Percentiles rank a stretch among this genome's conserved stretches.
Conservation (phyloP, 2,888 invertebrate species). For the Stictocephala bisonia region DNA sequence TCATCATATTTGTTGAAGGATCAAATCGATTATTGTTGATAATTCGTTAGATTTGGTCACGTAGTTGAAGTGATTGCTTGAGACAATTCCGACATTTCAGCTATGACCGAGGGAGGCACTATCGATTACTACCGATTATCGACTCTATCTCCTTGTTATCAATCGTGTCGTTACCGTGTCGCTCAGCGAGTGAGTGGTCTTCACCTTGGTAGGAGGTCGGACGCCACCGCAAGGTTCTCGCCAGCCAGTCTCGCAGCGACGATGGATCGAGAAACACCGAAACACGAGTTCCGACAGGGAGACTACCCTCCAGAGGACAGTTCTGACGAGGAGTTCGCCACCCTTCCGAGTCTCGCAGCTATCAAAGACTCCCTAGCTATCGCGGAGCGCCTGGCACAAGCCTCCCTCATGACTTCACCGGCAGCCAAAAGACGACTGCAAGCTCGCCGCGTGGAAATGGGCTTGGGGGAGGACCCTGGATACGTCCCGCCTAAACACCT, state of each 20-base stretch:
- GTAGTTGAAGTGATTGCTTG: no score
- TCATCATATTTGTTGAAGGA: no score
- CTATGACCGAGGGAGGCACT: no score
- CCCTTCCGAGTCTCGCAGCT: constrained; percentile 52
- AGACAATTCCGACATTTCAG: no score
- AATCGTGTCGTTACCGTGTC: no score
- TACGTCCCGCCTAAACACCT: constrained; percentile 73
- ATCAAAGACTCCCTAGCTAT: constrained; percentile 68
- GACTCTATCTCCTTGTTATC: no score
- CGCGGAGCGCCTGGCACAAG: constrained; percentile 71
- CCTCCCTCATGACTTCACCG: constrained; percentile 70
- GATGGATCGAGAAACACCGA: constrained; percentile 7
- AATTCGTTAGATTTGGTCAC: no score
- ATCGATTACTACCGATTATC: no score
- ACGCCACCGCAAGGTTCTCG: background rate
- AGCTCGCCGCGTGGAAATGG: constrained; percentile 69
- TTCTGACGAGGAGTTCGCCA: constrained; percentile 34
- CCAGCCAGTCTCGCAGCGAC: constrained; percentile 4
- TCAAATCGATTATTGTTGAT: no score
- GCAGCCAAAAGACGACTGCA: constrained; percentile 69
- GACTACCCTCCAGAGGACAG: no score
- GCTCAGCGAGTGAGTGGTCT: constrained; percentile 21
- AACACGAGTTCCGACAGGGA: background rate
- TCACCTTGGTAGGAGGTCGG: background rate
- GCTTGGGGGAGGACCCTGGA: constrained; percentile 64